A percentile compares a stretch with the other conserved stretches of the same genome.
Conservation (phyloP, 2,113 vertebrate genomes). For the Melanerpes aurifrons region DNA sequence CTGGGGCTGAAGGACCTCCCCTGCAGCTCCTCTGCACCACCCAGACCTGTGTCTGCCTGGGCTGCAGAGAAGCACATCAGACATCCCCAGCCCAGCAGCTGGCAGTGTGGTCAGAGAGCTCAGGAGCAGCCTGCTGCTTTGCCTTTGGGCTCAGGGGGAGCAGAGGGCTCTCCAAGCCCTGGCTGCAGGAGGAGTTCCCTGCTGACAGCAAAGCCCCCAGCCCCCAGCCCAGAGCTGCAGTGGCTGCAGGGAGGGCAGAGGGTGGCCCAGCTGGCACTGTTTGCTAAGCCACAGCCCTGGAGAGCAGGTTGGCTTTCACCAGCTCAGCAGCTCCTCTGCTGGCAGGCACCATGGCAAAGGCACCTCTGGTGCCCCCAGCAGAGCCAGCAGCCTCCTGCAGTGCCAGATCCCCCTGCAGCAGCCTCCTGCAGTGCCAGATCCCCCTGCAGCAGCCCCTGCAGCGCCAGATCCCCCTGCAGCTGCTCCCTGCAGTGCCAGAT, state of each 20-base stretch:
- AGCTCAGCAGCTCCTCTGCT: neutral
- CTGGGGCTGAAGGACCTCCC: neutral
- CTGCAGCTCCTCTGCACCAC: neutral
- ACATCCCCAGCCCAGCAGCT: neutral
- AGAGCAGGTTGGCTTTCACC: neutral
- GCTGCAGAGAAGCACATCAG: neutral
- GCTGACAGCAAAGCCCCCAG: neutral
- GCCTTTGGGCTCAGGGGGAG: neutral
- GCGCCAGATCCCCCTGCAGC: too few relatives aligned
- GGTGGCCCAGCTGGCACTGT: neutral
- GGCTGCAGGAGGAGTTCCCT: neutral
- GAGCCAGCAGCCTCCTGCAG: neutral
- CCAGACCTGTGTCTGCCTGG: neutral
- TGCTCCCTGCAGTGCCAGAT: too few relatives aligned
- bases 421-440: neutral
- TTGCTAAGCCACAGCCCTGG: neutral
- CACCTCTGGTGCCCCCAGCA: neutral
- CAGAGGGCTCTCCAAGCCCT: neutral
- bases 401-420: neutral
- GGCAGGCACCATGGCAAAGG: neutral
- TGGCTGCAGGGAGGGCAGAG: neutral
- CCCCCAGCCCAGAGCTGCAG: neutral
- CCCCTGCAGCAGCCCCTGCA: too few relatives aligned
- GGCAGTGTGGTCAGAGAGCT: neutral
- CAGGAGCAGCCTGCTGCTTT: neutral